phyloP scores from a whole-genome alignment of 2,113 vertebrate genomes.

The Perca fluviatilis region DNA sequence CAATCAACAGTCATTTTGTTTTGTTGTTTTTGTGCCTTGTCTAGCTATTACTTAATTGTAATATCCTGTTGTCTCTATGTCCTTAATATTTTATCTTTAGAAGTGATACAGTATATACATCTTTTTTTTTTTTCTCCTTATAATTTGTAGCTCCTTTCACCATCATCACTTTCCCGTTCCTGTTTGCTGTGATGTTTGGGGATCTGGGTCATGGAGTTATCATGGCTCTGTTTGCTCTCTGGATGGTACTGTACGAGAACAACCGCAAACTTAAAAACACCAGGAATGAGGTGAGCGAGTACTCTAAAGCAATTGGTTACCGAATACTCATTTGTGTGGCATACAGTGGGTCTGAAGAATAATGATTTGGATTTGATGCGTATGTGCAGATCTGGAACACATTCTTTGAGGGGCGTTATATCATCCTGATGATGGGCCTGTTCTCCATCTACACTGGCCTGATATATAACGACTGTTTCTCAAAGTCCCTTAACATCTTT shows the following conservation, averaged over 20 bases:
- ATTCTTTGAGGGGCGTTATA: conserved; percentile 95
- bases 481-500: conserved; percentile 95
- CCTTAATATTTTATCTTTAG: not conserved
- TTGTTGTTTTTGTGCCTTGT: not conserved
- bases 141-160: conserved; percentile 90
- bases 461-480: conserved; percentile 99
- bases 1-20: not conserved
- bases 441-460: conserved; percentile 97
- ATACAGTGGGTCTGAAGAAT: not conserved
- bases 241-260: conserved; percentile 92
- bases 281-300: conserved; percentile 89
- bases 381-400: conserved; percentile 90
- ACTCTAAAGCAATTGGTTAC: not conserved
- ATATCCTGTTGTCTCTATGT: not conserved
- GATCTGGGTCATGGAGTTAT: conserved; percentile 94
- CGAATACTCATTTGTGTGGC: no score
- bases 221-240: conserved; percentile 92
- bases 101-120: not conserved
- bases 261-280: conserved; percentile 89
- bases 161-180: conserved; percentile 96
- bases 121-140: not conserved
- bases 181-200: conserved; percentile 98
- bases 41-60: not conserved
- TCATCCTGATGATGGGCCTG: conserved; percentile 96
- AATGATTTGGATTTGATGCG: conserved; percentile 16